Evolutionary conservation across 2,888 invertebrate species (phyloP).

Genomic region (Hirtodrosophila trivittata): DNA sequence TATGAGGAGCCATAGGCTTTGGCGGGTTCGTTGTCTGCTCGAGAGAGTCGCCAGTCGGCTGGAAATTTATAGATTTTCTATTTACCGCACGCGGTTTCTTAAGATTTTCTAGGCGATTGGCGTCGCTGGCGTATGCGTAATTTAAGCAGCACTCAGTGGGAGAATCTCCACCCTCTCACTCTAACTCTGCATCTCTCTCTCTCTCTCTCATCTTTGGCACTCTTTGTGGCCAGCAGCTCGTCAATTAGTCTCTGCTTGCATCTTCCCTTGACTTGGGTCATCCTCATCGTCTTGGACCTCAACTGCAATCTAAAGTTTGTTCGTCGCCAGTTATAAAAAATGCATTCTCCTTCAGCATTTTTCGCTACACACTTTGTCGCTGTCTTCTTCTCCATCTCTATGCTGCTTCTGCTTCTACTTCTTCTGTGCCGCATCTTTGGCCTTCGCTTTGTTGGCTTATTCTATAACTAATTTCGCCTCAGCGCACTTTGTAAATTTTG

Average conservation of each 20-base stretch:
- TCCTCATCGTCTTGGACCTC: too few species aligned
- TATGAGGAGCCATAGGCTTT: not conserved
- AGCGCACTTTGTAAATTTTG: slow-evolving; percentile 44
- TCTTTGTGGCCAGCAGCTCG: too few species aligned
- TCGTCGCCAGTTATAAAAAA: slow-evolving; percentile 40
- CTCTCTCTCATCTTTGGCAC: not conserved
- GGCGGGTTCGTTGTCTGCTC: slow-evolving; percentile 45
- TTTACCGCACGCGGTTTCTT: slow-evolving; percentile 30
- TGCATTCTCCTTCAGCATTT: too few species aligned
- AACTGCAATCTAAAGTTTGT: slow-evolving; percentile 73
- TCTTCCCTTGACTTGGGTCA: too few species aligned
- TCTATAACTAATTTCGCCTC: slow-evolving; percentile 42
- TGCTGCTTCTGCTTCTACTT: not conserved
- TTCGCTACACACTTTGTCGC: not conserved
- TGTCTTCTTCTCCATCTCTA: slow-evolving; percentile 24
- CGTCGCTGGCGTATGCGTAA: slow-evolving; percentile 25
- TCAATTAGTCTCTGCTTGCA: too few species aligned
- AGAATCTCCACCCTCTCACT: too few species aligned
- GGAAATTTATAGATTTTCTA: slow-evolving; percentile 47
- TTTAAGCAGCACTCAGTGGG: not conserved
- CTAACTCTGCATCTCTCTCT: not conserved
- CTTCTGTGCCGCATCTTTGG: not conserved
- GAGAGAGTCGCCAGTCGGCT: slow-evolving; percentile 22
- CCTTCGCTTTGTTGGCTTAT: slow-evolving; percentile 16
- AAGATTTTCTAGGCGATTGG: slow-evolving; percentile 26